phyloP scores from a whole-genome alignment of 2,888 invertebrate species.

The Amblyjoppa proteus region DNA sequence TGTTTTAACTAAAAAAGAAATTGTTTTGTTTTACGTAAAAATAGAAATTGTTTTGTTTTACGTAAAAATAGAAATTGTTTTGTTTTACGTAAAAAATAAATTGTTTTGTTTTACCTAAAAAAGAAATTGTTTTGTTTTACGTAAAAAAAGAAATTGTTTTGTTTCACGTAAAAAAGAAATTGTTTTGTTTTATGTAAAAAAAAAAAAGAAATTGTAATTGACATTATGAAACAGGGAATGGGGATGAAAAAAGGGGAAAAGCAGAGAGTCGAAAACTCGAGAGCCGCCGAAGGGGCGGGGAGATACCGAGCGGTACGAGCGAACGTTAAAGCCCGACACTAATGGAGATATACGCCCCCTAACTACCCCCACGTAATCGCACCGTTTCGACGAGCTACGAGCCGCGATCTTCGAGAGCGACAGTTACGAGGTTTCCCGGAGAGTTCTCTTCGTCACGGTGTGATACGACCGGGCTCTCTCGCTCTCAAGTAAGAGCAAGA shows the following conservation, averaged over 20 bases:
- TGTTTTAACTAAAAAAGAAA: no score
- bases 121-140: no score
- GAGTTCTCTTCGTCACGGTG: conserved; percentile 31
- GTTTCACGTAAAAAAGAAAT: background rate
- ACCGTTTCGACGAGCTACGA: conserved; percentile 68
- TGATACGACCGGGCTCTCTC: background rate
- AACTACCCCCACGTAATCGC: conserved; percentile 66
- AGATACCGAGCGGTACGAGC: conserved; percentile 36
- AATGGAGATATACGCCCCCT: conserved; percentile 71
- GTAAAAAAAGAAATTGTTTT: no score
- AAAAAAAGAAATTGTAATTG: background rate
- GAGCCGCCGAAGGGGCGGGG: background rate
- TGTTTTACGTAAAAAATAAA: no score
- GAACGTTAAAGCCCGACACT: conserved; percentile 68
- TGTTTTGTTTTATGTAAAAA: background rate
- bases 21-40: no score
- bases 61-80: no score
- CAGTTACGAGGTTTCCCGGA: conserved; percentile 52
- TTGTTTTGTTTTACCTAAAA: no score
- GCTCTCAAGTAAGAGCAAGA: conserved; percentile 21
- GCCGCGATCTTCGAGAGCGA: conserved; percentile 57
- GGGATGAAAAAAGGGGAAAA: conserved; percentile 1
- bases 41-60: no score
- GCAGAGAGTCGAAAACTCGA: background rate
- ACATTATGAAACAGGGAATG: background rate